These are phyloP conservation scores for Siderastrea siderea DNA, from an alignment of 92 coral and sea anemone genomes.

Conservation along the genomic window DNA sequence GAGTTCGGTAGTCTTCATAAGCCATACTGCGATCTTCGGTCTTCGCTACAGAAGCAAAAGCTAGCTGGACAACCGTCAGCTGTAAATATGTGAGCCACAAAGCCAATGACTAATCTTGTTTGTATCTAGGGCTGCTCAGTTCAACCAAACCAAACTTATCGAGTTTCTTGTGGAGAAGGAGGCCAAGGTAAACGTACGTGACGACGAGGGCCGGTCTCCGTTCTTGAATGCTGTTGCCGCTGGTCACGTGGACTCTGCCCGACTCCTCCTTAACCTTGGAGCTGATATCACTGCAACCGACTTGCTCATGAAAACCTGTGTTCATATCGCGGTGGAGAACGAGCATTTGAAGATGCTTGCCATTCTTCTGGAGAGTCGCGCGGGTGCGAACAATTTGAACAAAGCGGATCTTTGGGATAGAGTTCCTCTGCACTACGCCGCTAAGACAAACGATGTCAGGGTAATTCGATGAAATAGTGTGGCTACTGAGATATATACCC, in stretches of 20 bases:
- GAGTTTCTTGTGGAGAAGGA: conserved; percentile 68
- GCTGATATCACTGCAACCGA: conserved; percentile 67
- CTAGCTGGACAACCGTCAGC: no score
- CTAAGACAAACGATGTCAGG: conserved; percentile 59
- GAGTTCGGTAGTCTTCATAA: no score
- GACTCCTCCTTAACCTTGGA: conserved; percentile 48
- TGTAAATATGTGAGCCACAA: no score
- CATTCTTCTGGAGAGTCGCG: conserved; percentile 46
- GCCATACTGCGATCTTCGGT: no score
- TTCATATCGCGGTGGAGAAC: conserved; percentile 79
- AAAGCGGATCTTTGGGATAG: conserved; percentile 69
- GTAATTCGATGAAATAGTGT: conserved; percentile 22
- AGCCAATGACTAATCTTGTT: neutral
- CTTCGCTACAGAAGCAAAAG: no score
- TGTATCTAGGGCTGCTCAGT: conserved; percentile 37
- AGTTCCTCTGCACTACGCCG: conserved; percentile 81
- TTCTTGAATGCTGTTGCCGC: conserved; percentile 76
- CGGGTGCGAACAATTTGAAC: conserved; percentile 37
- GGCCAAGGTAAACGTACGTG: conserved; percentile 65
- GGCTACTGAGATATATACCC: neutral
- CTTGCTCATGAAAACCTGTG: conserved; percentile 54
- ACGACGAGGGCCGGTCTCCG: conserved; percentile 63
- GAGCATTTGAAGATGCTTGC: conserved; percentile 54
- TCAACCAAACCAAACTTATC: conserved; percentile 52
- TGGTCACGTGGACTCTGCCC: conserved; percentile 41